Conservation (phyloP, 2,888 invertebrate genomes). For the Syrphus vitripennis region DNA sequence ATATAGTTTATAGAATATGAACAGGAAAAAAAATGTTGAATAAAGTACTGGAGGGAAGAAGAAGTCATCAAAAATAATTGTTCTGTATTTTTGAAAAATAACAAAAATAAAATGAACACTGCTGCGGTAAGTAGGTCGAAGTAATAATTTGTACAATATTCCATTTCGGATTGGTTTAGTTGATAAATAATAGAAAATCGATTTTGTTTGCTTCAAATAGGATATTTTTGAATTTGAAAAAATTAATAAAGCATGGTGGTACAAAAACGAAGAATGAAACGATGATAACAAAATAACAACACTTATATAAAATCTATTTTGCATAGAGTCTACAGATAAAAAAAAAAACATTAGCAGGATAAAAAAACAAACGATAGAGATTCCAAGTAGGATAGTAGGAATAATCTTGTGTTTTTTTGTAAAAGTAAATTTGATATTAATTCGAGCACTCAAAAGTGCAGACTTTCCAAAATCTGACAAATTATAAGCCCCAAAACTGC, state of each 20-base stretch:
- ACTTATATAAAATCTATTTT: no score
- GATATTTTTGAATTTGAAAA: not conserved
- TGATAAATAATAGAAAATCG: not conserved
- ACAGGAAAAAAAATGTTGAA: not conserved
- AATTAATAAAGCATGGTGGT: not conserved
- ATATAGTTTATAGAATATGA: not conserved
- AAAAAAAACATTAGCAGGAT: no score
- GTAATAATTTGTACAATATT: not conserved
- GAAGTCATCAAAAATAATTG: conserved; percentile 20
- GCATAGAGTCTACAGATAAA: no score
- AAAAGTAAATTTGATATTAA: no score
- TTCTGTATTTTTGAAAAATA: not conserved
- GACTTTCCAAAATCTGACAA: no score
- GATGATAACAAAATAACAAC: no score
- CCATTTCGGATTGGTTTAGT: not conserved
- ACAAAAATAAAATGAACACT: not conserved
- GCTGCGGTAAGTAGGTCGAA: not conserved
- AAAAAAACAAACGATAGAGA: no score
- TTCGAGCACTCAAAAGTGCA: no score
- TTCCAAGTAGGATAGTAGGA: no score
- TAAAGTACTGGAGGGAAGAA: not conserved
- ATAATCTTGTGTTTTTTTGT: no score
- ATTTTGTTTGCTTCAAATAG: not conserved
- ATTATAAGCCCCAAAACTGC: no score
- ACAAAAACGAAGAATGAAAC: not conserved